Conservation (phyloP, 2,888 invertebrate genomes). For the Stramonita haemastoma region DNA sequence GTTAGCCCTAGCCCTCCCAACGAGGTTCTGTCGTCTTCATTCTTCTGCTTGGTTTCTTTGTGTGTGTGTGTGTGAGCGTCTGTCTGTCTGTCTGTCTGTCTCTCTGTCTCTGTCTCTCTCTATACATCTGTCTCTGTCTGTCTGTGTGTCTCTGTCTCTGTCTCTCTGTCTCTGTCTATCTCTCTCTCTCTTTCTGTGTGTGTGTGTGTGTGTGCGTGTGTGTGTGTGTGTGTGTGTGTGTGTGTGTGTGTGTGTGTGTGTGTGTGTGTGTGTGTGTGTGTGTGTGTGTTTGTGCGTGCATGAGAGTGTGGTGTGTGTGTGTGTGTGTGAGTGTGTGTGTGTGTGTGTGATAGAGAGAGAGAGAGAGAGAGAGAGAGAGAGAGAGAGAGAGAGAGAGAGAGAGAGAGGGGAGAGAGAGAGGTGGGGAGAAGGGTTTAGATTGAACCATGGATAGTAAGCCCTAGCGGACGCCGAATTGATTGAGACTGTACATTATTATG, state of each 20-base stretch:
- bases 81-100: background rate
- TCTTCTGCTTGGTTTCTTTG: background rate
- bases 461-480: background rate
- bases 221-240: slow-evolving; percentile 15
- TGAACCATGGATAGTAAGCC: background rate
- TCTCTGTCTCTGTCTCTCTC: background rate
- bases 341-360: too few species aligned
- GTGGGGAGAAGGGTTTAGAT: background rate
- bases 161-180: too few species aligned
- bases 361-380: background rate
- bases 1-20: background rate
- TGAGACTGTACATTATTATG: background rate
- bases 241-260: slow-evolving; percentile 21
- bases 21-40: background rate
- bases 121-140: background rate
- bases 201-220: slow-evolving; percentile 21
- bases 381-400: too few species aligned
- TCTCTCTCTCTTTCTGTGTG: too few species aligned
- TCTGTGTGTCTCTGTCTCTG: too few species aligned
- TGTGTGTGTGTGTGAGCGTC: background rate
- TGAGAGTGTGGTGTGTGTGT: background rate
- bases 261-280: slow-evolving; percentile 21
- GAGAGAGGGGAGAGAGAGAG: background rate
- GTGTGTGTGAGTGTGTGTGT: background rate
- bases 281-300: slow-evolving; percentile 5